Evolutionary conservation across 2,888 invertebrate species (phyloP).

Genomic region (Hyposoter dolosus): DNA sequence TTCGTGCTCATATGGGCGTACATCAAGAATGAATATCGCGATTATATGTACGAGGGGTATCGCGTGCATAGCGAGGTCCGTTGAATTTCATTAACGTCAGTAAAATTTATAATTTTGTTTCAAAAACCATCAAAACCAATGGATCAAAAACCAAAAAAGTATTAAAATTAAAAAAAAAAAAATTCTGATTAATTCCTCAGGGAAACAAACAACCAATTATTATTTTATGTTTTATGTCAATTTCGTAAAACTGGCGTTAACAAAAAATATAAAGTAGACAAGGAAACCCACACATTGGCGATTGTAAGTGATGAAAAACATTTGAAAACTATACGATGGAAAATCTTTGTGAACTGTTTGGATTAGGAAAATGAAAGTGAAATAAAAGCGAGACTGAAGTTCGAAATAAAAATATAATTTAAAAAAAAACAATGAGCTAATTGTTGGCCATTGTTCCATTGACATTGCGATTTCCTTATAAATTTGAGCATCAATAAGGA

Average conservation of each 20-base stretch:
- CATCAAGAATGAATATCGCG: conserved; percentile 20
- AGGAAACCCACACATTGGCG: background rate
- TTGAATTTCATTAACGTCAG: conserved; percentile 8
- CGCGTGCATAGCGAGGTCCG: conserved; percentile 4
- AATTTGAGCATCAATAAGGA: conserved; percentile 13
- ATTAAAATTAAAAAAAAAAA: background rate
- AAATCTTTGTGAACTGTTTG: background rate
- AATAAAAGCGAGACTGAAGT: background rate
- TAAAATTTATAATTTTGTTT: background rate
- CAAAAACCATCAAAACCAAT: background rate
- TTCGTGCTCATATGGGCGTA: conserved; percentile 37
- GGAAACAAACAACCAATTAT: too few relatives aligned
- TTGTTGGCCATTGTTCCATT: background rate
- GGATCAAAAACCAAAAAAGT: too few relatives aligned
- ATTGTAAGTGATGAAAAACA: background rate
- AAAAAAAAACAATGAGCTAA: background rate
- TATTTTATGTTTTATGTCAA: too few relatives aligned
- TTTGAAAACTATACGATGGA: background rate
- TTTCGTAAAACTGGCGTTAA: too few relatives aligned
- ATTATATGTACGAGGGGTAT: conserved; percentile 28
- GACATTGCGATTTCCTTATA: conserved; percentile 1
- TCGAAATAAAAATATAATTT: background rate
- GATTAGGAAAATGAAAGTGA: background rate
- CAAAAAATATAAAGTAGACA: background rate
- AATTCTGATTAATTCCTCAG: too few relatives aligned